Conservation (phyloP, 1,140 invertebrate species). For the Aphis gossypii region DNA sequence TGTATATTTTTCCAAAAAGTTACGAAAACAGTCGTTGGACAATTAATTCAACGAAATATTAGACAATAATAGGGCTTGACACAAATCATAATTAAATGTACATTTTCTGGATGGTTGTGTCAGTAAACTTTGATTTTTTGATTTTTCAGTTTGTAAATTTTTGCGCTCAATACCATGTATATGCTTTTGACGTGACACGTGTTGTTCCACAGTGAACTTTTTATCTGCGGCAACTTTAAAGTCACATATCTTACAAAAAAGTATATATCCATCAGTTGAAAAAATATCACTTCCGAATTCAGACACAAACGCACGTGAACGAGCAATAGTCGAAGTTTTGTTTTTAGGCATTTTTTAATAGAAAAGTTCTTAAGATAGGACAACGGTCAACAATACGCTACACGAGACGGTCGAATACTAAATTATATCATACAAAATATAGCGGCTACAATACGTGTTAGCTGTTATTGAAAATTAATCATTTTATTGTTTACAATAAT, state of each 20-base stretch:
- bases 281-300: conserved; percentile 17
- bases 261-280: neutral
- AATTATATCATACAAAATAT: conserved; percentile 7
- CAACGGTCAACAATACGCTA: neutral
- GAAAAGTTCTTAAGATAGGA: neutral
- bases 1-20: conserved; percentile 76
- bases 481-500: conserved; percentile 21
- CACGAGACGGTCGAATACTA: neutral
- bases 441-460: neutral
- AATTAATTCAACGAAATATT: conserved; percentile 28
- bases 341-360: conserved; percentile 66
- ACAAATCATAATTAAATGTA: conserved; percentile 23
- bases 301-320: neutral
- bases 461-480: conserved; percentile 10
- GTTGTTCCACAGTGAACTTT: neutral
- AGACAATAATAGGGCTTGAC: neutral
- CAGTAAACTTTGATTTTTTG: conserved; percentile 65
- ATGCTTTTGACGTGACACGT: neutral
- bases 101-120: conserved; percentile 65
- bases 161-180: neutral
- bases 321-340: neutral
- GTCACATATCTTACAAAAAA: conserved; percentile 1
- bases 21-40: neutral
- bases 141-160: neutral
- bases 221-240: neutral